Conservation (phyloP, 2,888 invertebrate genomes). For the Caprella mutica region DNA sequence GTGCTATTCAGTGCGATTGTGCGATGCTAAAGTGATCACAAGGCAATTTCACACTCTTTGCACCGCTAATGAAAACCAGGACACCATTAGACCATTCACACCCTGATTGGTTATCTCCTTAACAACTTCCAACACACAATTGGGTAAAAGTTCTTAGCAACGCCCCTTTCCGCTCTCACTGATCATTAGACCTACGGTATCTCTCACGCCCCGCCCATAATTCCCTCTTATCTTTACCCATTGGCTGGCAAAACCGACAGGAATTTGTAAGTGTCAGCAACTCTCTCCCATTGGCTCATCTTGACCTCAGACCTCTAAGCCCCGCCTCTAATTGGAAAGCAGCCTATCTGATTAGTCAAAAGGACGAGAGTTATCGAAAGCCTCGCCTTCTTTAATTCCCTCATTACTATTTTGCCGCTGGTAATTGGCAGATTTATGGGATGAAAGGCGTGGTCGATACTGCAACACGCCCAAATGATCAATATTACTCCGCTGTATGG, state of each 20-base stretch:
- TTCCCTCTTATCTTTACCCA: constrained; percentile 11
- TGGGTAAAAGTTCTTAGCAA: constrained; percentile 13
- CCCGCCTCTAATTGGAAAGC: constrained; percentile 15
- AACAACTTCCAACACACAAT: constrained; percentile 10
- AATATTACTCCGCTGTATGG: constrained; percentile 32
- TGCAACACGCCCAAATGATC: constrained; percentile 20
- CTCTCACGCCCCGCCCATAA: constrained; percentile 7
- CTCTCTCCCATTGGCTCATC: constrained; percentile 8
- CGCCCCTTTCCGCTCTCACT: constrained; percentile 11
- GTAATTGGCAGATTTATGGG: not conserved
- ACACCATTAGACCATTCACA: constrained; percentile 23
- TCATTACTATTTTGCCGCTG: not conserved
- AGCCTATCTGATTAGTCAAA: not conserved
- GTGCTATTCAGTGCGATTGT: constrained; percentile 12
- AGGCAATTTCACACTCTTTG: constrained; percentile 34
- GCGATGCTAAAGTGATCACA: constrained; percentile 25
- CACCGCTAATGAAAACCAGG: constrained; percentile 34
- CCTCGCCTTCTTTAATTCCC: not conserved
- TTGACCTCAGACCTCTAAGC: not conserved
- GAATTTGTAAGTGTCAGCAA: constrained; percentile 8
- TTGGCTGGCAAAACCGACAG: constrained; percentile 10
- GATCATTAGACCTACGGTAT: not conserved
- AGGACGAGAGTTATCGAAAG: not conserved
- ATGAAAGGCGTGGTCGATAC: not conserved
- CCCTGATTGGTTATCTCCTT: constrained; percentile 25